A percentile compares a stretch with the other conserved stretches of the same genome.
Evolutionary conservation across 2,797 vertebrate genomes (phyloP).

Genomic region (Hafferia zeledoni): DNA sequence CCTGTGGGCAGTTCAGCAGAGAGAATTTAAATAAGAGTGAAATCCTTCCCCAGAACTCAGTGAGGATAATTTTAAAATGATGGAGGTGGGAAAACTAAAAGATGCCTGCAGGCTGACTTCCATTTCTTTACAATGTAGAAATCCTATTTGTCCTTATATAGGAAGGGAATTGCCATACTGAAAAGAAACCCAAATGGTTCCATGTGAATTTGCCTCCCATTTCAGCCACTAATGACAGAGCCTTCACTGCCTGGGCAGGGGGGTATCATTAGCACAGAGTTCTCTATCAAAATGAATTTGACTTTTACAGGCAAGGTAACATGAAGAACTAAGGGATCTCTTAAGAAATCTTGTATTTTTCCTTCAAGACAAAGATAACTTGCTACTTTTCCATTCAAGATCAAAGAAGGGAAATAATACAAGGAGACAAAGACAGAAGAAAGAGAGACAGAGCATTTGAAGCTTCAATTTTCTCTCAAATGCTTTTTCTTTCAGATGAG

Average conservation of each 20-base stretch:
- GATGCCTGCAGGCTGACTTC: neutral
- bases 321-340: neutral
- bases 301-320: conserved; percentile 16
- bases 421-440: conserved; percentile 14
- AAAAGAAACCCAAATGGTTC: neutral
- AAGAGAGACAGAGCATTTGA: conserved; percentile 11
- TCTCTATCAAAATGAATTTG: neutral
- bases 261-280: neutral
- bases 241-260: neutral
- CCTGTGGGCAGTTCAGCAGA: neutral
- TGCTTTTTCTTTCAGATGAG: conserved; percentile 3
- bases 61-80: neutral
- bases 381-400: conserved; percentile 19
- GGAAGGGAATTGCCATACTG: neutral
- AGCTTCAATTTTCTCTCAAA: conserved; percentile 19
- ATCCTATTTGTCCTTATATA: neutral
- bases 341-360: conserved; percentile 24
- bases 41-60: neutral
- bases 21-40: neutral
- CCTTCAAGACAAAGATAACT: conserved; percentile 28
- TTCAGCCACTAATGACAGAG: neutral
- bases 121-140: neutral
- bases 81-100: neutral
- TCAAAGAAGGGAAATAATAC: conserved; percentile 34
- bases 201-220: conserved; percentile 10